A percentile compares a stretch with the other conserved stretches of the same genome.
Evolutionary conservation across 2,797 vertebrate species (phyloP).

Genomic region (Diglossa cyanea): DNA sequence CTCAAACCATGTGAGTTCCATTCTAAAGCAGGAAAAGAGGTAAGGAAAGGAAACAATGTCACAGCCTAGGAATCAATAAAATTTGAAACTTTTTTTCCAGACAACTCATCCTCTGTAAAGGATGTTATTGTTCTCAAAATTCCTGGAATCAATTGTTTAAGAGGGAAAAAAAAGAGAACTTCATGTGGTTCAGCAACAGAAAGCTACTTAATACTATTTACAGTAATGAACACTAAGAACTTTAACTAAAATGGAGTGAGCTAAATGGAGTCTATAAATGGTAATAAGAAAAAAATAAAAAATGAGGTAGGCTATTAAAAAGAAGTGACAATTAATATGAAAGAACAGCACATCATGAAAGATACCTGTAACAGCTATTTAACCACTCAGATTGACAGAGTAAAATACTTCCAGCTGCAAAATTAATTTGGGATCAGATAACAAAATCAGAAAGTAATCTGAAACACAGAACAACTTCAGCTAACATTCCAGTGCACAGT

Average conservation of each 20-base stretch:
- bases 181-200: not conserved
- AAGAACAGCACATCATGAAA: not conserved
- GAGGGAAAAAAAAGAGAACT: not conserved
- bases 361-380: not conserved
- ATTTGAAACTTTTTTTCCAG: not conserved
- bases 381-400: not conserved
- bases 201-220: conserved; percentile 25
- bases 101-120: not conserved
- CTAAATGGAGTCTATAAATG: conserved; percentile 1
- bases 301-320: conserved; percentile 56
- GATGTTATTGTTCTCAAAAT: not conserved
- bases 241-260: conserved; percentile 25
- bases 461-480: not conserved
- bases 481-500: conserved; percentile 8
- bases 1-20: not conserved
- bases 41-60: not conserved
- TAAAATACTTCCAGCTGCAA: not conserved
- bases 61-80: not conserved
- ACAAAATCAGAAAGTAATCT: not conserved
- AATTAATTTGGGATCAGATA: not conserved
- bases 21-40: not conserved
- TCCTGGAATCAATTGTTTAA: not conserved
- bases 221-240: not conserved
- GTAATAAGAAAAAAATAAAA: not conserved
- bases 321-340: conserved; percentile 12